Evolutionary conservation across 53 echinoderm and acorn worm species (phyloP).

Genomic region (Apostichopus leukothele): DNA sequence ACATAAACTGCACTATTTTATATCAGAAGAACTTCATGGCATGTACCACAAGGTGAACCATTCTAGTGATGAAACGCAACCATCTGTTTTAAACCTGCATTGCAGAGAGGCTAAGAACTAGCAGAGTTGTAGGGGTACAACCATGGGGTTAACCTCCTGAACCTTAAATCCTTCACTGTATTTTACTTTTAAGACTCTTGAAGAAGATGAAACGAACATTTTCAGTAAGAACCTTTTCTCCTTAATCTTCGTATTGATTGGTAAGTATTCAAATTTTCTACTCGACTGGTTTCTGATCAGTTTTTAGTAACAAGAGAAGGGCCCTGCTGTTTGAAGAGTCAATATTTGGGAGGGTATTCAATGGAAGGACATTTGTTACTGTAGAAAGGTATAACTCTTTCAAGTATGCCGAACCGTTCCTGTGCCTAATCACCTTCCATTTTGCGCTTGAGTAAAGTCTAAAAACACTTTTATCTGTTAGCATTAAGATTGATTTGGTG

Average conservation of each 20-base stretch:
- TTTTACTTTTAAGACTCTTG: no score
- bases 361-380: slow-evolving; percentile 23
- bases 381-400: neutral
- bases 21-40: no score
- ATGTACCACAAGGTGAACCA: no score
- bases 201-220: neutral
- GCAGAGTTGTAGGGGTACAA: no score
- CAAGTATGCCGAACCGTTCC: neutral
- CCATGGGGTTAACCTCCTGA: no score
- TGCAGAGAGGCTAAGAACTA: no score
- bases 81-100: no score
- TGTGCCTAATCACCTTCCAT: neutral
- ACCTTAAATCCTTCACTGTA: no score
- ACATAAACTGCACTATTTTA: no score
- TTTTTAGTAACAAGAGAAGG: slow-evolving; percentile 12
- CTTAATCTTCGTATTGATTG: slow-evolving; percentile 29
- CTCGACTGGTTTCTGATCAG: slow-evolving; percentile 21
- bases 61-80: no score
- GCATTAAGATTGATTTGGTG: neutral
- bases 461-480: neutral
- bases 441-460: neutral
- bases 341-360: slow-evolving; percentile 30
- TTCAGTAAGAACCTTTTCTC: neutral
- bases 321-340: slow-evolving; percentile 36
- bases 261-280: slow-evolving; percentile 40